phyloP scores from a whole-genome alignment of 2,113 vertebrate species.

The Passerina amoena region DNA sequence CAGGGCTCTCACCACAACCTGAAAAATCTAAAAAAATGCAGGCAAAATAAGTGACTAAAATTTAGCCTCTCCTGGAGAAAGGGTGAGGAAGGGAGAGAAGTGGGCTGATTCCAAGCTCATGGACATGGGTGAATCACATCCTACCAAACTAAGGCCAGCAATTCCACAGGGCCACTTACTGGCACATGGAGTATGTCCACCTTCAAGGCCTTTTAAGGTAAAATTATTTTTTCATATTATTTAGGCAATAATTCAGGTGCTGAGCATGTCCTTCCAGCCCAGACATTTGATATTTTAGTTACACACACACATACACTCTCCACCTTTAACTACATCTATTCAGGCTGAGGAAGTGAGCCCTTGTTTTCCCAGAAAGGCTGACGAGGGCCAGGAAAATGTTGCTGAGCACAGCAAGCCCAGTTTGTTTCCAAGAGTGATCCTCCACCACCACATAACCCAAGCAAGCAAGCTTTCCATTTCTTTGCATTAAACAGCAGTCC shows the following conservation, averaged over 20 bases:
- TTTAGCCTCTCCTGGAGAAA: slow-evolving; percentile 59
- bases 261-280: slow-evolving; percentile 22
- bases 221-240: neutral
- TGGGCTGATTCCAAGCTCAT: neutral
- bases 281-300: slow-evolving; percentile 1
- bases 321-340: slow-evolving; percentile 24
- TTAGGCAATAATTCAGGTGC: slow-evolving; percentile 32
- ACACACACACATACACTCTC: neutral
- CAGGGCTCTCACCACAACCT: slow-evolving; percentile 53
- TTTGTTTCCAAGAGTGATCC: slow-evolving; percentile 14
- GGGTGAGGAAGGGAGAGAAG: slow-evolving; percentile 19
- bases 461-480: slow-evolving; percentile 24
- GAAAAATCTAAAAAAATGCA: slow-evolving; percentile 16
- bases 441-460: slow-evolving; percentile 30
- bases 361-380: neutral
- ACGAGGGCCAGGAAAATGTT: neutral
- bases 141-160: slow-evolving; percentile 5
- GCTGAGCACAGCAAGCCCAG: neutral
- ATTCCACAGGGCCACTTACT: neutral
- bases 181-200: neutral
- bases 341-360: slow-evolving; percentile 12
- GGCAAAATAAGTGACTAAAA: slow-evolving; percentile 61
- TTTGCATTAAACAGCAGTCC: neutral
- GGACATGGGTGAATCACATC: neutral
- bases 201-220: neutral